Base-by-base conservation (phyloP, 1,140 invertebrate genomes). In the Streblospio benedicti region DNA sequence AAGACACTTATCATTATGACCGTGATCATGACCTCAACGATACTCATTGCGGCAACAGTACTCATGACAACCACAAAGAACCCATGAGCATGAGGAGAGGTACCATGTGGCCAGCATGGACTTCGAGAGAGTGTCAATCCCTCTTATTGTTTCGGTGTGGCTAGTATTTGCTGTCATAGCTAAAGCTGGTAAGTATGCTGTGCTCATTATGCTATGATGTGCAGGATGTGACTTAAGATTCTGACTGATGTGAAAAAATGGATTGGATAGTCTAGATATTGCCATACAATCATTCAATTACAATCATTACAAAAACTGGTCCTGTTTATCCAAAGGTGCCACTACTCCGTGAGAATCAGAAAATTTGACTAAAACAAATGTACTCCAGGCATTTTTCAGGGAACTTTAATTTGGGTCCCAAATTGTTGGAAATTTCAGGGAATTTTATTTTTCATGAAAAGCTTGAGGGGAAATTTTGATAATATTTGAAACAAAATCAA, bases 111-210 rank as follows among this genome's bases (percentile, higher is more conserved):
- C 87, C 18, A 84, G 83, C 16, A 86, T 93, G 61, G 90, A 94
- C 63, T 94, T 94, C 74, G 84, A 85, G 59, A 79, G 89, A 28
- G 91, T 95, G 0, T 88, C 93, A 76, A 89, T 89, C 2, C 91
- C 92, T 0, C 93, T 94, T 74, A 85, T 95, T 63, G 94, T 96
- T 62, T 89, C 89, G 9, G 79, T 94, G 58, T 96, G 93, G 93
- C 93, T 96, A 67, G 87, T 96, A 66, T 90, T 90, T 67, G 91
- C 91, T 23, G 92, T 90, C 73, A 79, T 95, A 67, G 90, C 91
- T 2, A 96, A 95, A 85, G 94, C 95, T 71, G 91, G 93, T 95
- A 75, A 87, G 86, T 82, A 62, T n/a, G n/a, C n/a, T n/a, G n/a
- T n/a, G 31, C 31, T 44, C 41, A 50, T 18, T 55, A 56, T 6